Evolutionary conservation across 2,797 vertebrate species (phyloP), one percentile per base, ranked within the genome.

Genomic region (Oophaga sylvatica): DNA sequence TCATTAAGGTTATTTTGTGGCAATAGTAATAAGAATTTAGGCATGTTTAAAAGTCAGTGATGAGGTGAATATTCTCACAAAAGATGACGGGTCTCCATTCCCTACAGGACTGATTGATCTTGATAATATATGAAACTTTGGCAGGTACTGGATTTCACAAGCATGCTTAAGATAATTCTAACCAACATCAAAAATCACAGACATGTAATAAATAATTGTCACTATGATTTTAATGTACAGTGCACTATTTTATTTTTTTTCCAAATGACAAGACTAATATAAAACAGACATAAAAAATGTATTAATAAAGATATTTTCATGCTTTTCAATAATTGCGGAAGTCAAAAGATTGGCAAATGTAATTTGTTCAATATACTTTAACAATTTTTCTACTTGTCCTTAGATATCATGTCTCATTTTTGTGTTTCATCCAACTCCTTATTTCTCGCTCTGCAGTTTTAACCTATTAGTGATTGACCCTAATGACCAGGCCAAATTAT

Each of bases 1-100:
- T 95, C 92, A 95, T 92, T 95, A 95, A 91, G 93, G 94, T 95
- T 87, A 93, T 95, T 94, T 93, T 91, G 93, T 94, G 93, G 91
- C 92, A 93, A 92, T 90, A 92, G 92, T 91, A 92, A 95, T 94
- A 94, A 94, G 94, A 95, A 93, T 92, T 93, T 94, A 93, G 93
- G 93, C 90, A 95, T 95, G 94, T 90, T 87, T 93, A 95, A 96
- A 95, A 95, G 93, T 92, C 31, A 94, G 94, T 96, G 95, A 95
- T 93, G 94, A 95, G 94, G 94, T 95, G 94, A 95, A 90, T 94
- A 94, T 94, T 94, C 90, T 92, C 92, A 94, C 92, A 94, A 95
- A 95, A 93, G 94, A 95, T 94, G 95, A 95, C 95, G 95, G 93
- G 94, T 93, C 94, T 93, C 92, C 92, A 92, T 92, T 93, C 91